phyloP scores from a whole-genome alignment of 1,140 invertebrate genomes.

The Lepidurus packardi region DNA sequence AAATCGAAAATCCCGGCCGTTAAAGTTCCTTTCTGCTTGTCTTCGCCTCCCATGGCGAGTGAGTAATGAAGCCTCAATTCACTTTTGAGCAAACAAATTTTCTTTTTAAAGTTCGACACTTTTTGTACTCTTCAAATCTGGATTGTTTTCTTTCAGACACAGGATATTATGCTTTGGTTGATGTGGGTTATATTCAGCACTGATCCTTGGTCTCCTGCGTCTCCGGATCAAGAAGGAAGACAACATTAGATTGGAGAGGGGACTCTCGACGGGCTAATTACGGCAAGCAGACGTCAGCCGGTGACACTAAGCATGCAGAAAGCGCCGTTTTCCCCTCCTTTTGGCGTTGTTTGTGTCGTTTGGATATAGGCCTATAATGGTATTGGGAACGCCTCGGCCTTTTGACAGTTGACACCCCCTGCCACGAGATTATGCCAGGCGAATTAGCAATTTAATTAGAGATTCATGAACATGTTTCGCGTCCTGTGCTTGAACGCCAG shows the following conservation, averaged over 20 bases:
- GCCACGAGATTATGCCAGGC: background rate
- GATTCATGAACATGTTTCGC: too few species aligned
- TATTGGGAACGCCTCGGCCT: background rate
- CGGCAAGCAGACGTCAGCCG: background rate
- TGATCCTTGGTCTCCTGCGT: background rate
- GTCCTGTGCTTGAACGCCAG: background rate
- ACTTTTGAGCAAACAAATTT: background rate
- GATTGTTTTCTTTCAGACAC: too few species aligned
- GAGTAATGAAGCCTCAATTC: background rate
- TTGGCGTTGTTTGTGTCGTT: slow-evolving; percentile 10
- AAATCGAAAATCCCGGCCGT: slow-evolving; percentile 2
- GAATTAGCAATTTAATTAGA: too few species aligned
- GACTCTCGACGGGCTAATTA: slow-evolving; percentile 15
- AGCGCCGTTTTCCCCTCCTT: background rate
- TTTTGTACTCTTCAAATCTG: too few species aligned
- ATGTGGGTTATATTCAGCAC: background rate
- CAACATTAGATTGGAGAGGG: background rate
- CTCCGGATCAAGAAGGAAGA: background rate
- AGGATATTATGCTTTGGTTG: background rate
- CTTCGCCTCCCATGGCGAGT: background rate
- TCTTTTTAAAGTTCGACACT: too few species aligned
- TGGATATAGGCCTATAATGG: background rate
- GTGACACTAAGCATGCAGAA: slow-evolving; percentile 9
- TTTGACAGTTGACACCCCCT: background rate
- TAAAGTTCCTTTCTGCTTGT: background rate